These are phyloP conservation scores for Nyctereutes procyonoides DNA, from an alignment of 2,113 vertebrate species.

Conservation along the genomic window DNA sequence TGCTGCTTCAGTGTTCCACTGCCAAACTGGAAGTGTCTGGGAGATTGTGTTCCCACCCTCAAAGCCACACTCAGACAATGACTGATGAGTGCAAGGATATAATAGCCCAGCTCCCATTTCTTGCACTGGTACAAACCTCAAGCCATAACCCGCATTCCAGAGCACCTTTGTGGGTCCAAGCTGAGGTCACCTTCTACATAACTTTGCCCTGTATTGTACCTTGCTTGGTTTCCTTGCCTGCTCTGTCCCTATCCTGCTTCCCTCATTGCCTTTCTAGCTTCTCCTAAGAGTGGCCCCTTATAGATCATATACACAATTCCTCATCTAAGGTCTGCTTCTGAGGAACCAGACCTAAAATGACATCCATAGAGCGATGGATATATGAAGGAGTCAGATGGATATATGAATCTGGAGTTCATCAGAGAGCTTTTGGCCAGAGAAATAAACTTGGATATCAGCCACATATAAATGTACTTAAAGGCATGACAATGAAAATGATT, in stretches of 20 bases:
- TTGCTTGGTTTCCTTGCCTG: neutral
- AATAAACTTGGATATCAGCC: neutral
- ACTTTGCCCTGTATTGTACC: neutral
- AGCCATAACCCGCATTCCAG: neutral
- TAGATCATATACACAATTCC: neutral
- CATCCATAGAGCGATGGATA: neutral
- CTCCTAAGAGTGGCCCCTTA: neutral
- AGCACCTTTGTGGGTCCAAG: neutral
- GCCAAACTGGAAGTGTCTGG: neutral
- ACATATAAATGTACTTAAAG: neutral
- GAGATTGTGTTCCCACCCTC: neutral
- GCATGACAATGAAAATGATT: neutral
- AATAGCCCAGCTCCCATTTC: neutral
- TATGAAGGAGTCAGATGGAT: neutral
- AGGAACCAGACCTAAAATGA: neutral
- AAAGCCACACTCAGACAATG: neutral
- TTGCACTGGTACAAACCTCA: neutral
- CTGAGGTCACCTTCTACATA: neutral
- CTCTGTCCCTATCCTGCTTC: neutral
- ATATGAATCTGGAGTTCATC: neutral
- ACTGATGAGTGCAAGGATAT: neutral
- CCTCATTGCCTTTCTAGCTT: neutral
- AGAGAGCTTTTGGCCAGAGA: neutral
- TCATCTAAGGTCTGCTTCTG: neutral
- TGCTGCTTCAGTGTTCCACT: neutral